Percentiles rank a stretch among this genome's conserved stretches.
Evolutionary conservation across 1,140 invertebrate species (phyloP).

Genomic region (Chymomyza costata): DNA sequence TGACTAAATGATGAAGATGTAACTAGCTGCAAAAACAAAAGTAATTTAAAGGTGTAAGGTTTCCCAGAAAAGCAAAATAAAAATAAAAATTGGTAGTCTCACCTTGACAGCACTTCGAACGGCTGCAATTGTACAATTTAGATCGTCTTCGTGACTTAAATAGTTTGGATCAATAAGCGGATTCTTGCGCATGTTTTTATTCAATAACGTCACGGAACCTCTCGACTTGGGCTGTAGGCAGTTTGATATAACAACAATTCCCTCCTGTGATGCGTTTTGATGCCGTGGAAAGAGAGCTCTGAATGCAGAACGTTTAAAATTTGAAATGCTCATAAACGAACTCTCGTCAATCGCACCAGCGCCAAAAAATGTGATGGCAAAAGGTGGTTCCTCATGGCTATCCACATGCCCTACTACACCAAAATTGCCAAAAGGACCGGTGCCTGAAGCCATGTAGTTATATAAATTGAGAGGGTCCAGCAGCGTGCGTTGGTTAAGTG

Average conservation of each 20-base stretch:
- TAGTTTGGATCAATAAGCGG: slow-evolving; percentile 87
- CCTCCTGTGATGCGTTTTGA: slow-evolving; percentile 80
- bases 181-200: slow-evolving; percentile 77
- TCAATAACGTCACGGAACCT: slow-evolving; percentile 79
- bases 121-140: slow-evolving; percentile 80
- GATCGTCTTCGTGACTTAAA: slow-evolving; percentile 78
- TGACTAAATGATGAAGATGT: slow-evolving; percentile 78
- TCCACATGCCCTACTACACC: slow-evolving; percentile 78
- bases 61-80: not conserved
- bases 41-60: too few species aligned
- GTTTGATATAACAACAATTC: slow-evolving; percentile 81
- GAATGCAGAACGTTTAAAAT: slow-evolving; percentile 80
- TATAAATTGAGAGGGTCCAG: slow-evolving; percentile 77
- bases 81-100: not conserved
- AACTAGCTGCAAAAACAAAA: slow-evolving; percentile 47
- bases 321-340: slow-evolving; percentile 80
- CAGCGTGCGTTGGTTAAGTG: slow-evolving; percentile 78
- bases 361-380: slow-evolving; percentile 80
- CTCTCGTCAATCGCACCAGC: slow-evolving; percentile 82
- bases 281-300: slow-evolving; percentile 80
- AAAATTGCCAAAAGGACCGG: slow-evolving; percentile 79
- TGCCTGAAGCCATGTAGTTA: slow-evolving; percentile 79
- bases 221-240: slow-evolving; percentile 82
- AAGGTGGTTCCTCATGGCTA: slow-evolving; percentile 67
- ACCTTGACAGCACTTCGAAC: slow-evolving; percentile 78